Evolutionary conservation across 2,888 invertebrate species (phyloP), one percentile per base, ranked within the genome.

Genomic region (Micoletzkya japonica): DNA sequence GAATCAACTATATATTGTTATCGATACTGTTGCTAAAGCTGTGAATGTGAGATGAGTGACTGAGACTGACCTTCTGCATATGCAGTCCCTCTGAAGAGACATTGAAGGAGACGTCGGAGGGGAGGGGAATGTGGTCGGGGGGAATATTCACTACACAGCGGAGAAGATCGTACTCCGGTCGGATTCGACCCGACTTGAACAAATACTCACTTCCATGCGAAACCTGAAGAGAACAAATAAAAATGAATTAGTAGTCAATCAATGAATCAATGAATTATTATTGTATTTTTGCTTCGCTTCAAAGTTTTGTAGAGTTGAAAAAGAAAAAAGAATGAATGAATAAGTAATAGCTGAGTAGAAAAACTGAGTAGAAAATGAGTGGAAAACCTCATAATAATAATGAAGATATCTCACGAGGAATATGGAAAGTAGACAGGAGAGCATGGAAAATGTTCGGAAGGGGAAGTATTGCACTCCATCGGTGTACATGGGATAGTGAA

Each of bases 371-470:
- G n/a, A 17, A 44, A 44, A 44, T 44, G 49, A 44, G n/a, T 17
- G 14, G 14, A 44, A 17, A 44, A 44, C 49, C 14, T 44, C 14
- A 44, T n/a, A 17, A 44, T 44, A n/a, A n/a, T 44, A n/a, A 44
- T 44, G n/a, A 14, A 17, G 49, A 44, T 17, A 24, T 17, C 94
- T 94, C 30, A 95, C 91, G 71, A 90, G 89, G 26, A 92, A 89
- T 69, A 95, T 88, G 2, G 93, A 93, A 77, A 91, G 87, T 78
- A 95, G 88, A 49, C 94, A 94, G 78, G 93, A 85, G 68, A 92
- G 81, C 97, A 98, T 98, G 61, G 95, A 92, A 89, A 95, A 90
- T 34, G 96, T 96, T 81, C 95, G 90, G 89, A 95, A 97, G 24
- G 97, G 97, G 88, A 98, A 98, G 85, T 92, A 89, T 88, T 97